A percentile compares a stretch with the other conserved stretches of the same genome.
These are phyloP conservation scores for Carettochelys insculpta DNA, from an alignment of 2,113 vertebrate species.

Conservation along the genomic window DNA sequence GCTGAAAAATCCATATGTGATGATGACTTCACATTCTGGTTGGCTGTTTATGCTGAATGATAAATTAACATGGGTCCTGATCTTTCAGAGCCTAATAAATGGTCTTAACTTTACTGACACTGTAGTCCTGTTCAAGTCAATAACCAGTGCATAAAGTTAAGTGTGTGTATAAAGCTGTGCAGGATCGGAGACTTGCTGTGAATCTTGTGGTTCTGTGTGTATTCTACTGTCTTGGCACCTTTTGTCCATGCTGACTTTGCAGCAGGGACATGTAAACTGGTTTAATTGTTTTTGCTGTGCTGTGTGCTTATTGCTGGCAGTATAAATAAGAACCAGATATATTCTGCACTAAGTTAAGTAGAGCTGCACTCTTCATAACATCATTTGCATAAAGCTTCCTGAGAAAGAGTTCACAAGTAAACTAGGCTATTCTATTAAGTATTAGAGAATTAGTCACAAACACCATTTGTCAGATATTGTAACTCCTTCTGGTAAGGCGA, in stretches of 20 bases:
- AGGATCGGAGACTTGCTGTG: neutral
- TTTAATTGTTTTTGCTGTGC: neutral
- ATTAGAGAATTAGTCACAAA: neutral
- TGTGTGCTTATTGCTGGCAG: accelerated
- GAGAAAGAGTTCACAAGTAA: neutral
- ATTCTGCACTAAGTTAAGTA: accelerated
- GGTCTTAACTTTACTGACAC: neutral
- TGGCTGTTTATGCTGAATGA: neutral
- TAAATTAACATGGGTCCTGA: neutral
- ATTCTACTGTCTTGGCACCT: neutral
- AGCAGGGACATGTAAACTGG: accelerated
- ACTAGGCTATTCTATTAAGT: accelerated
- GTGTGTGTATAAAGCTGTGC: neutral
- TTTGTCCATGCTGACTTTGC: neutral
- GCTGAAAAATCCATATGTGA: neutral
- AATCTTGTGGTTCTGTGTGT: accelerated
- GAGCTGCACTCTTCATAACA: neutral
- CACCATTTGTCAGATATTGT: neutral
- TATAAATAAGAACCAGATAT: neutral
- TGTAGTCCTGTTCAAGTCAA: neutral
- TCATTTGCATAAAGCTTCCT: neutral
- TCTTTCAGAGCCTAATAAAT: neutral
- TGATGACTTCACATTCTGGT: neutral
- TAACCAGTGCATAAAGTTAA: neutral
- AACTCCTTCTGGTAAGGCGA: neutral